Conservation (phyloP, 2,113 vertebrate genomes). For the Meleagris gallopavo region DNA sequence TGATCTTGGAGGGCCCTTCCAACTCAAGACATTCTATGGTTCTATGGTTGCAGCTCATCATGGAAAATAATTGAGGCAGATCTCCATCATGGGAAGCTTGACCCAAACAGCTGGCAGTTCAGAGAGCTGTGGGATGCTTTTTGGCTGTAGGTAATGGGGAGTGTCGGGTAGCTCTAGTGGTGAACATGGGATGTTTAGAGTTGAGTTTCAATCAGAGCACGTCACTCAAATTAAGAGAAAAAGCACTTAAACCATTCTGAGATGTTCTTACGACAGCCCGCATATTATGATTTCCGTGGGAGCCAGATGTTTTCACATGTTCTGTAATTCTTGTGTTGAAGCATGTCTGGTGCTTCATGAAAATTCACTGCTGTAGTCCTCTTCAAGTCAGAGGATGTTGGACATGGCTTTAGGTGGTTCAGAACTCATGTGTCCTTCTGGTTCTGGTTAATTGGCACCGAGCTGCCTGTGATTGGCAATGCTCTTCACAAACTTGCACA, state of each 20-base stretch:
- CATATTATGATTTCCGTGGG: rapidly evolving
- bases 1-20: no score
- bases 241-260: neutral
- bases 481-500: neutral
- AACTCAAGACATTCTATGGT: no score
- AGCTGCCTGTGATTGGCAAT: neutral
- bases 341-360: neutral
- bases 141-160: no score
- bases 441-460: rapidly evolving
- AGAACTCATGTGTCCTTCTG: neutral
- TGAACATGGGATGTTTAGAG: neutral
- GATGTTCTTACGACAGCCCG: neutral
- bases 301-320: neutral
- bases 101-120: neutral
- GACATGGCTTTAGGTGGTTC: neutral
- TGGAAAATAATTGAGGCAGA: neutral
- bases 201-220: neutral
- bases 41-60: neutral
- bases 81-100: neutral
- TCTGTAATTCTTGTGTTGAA: neutral
- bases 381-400: neutral
- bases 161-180: neutral
- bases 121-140: no score
- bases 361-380: neutral
- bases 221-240: neutral